These are phyloP conservation scores for Magallana nippona DNA, from an alignment of 2,888 invertebrate species.

Conservation along the genomic window DNA sequence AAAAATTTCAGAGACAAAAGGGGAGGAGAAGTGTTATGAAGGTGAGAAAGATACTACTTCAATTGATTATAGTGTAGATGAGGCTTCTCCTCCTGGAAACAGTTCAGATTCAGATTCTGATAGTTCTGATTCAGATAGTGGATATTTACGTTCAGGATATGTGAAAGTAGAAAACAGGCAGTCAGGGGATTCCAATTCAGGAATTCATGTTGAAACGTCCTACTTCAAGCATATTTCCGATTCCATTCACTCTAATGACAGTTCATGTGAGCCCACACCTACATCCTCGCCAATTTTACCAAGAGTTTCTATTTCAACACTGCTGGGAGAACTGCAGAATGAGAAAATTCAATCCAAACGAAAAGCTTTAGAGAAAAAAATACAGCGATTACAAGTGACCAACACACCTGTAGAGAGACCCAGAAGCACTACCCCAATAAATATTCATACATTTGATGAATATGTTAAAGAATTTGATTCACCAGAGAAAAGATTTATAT, in stretches of 20 bases:
- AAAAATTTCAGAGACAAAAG: constrained; percentile 27
- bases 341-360: constrained; percentile 64
- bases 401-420: constrained; percentile 73
- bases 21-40: constrained; percentile 5
- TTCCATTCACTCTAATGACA: constrained; percentile 40
- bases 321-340: constrained; percentile 59
- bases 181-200: constrained; percentile 39
- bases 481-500: constrained; percentile 65
- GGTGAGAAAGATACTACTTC: constrained; percentile 28
- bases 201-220: constrained; percentile 32
- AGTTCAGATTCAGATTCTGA: constrained; percentile 53
- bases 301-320: constrained; percentile 55
- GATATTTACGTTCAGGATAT: constrained; percentile 60
- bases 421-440: constrained; percentile 74
- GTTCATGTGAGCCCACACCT: constrained; percentile 62
- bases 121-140: constrained; percentile 63
- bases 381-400: constrained; percentile 73
- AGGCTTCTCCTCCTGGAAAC: constrained; percentile 11
- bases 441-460: constrained; percentile 72
- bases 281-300: constrained; percentile 63
- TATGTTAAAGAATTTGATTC: constrained; percentile 69
- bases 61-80: neutral
- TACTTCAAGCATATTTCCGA: neutral
- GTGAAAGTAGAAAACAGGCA: constrained; percentile 48
- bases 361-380: constrained; percentile 72